phyloP scores from a whole-genome alignment of 2,797 vertebrate genomes.

The Amblyopsis hoosieri region DNA sequence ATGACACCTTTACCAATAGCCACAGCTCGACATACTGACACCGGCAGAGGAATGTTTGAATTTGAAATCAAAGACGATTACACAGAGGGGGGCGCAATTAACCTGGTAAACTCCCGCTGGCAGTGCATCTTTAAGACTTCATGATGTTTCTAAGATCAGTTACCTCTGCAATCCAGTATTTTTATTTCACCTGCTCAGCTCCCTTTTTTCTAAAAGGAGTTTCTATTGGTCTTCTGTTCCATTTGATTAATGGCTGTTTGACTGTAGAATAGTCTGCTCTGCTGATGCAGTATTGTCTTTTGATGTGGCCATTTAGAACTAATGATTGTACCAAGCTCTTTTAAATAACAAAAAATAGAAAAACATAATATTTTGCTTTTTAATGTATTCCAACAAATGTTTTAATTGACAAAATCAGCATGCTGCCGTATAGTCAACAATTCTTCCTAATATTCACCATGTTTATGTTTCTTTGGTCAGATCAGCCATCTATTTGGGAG shows the following conservation, averaged over 20 bases:
- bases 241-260: slow-evolving; percentile 58
- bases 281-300: slow-evolving; percentile 44
- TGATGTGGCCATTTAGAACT: slow-evolving; percentile 50
- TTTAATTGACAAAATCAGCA: slow-evolving; percentile 12
- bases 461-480: slow-evolving; percentile 18
- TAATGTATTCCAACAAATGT: slow-evolving; percentile 16
- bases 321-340: slow-evolving; percentile 31
- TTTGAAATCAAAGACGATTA: slow-evolving; percentile 53
- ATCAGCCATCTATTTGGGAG: slow-evolving; percentile 34
- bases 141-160: slow-evolving; percentile 53
- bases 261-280: slow-evolving; percentile 27
- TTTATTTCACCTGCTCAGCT: slow-evolving; percentile 36
- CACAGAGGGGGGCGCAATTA: slow-evolving; percentile 43
- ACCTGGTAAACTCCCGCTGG: slow-evolving; percentile 42
- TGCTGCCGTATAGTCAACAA: slow-evolving; percentile 9
- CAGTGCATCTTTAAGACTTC: slow-evolving; percentile 41
- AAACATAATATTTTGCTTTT: slow-evolving; percentile 12
- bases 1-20: slow-evolving; percentile 31
- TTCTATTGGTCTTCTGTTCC: slow-evolving; percentile 61
- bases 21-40: slow-evolving; percentile 23
- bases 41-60: slow-evolving; percentile 37
- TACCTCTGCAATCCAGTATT: slow-evolving; percentile 20
- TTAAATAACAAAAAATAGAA: slow-evolving; percentile 22
- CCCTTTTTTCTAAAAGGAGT: slow-evolving; percentile 40
- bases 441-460: slow-evolving; percentile 2